Conservation (phyloP, 2,113 vertebrate genomes). For the Varanus komodoensis region DNA sequence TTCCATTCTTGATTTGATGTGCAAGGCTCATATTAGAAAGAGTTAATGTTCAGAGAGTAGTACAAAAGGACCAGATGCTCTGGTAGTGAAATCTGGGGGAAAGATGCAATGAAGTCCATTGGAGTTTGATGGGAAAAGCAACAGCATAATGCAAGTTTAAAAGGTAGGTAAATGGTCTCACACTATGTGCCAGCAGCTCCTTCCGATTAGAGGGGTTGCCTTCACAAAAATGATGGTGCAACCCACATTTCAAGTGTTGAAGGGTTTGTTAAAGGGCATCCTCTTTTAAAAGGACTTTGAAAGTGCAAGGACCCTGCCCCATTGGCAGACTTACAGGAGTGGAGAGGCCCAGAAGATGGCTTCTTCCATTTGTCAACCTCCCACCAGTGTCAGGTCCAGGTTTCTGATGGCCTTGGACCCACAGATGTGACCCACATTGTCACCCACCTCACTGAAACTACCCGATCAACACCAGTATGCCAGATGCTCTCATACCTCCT, state of each 20-base stretch:
- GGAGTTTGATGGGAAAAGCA: neutral
- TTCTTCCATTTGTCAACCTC: neutral
- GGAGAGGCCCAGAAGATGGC: neutral
- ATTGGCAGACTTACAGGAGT: neutral
- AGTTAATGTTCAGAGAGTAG: neutral
- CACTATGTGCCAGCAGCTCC: neutral
- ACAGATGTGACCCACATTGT: no score
- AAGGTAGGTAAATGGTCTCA: neutral
- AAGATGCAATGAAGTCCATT: neutral
- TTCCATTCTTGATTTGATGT: neutral
- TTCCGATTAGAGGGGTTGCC: neutral
- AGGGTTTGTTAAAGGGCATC: neutral
- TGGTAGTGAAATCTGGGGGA: neutral
- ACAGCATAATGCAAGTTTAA: neutral
- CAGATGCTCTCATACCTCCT: no score
- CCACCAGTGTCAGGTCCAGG: no score
- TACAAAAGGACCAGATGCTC: neutral
- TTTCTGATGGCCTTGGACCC: no score
- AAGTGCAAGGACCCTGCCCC: neutral
- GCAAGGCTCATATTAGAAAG: neutral
- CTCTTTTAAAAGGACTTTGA: neutral
- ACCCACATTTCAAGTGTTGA: neutral
- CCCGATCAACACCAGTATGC: no score
- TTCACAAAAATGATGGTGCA: neutral
- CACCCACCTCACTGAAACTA: no score